phyloP scores from a whole-genome alignment of 2,113 vertebrate genomes.

The Beaufortia kweichowensis region DNA sequence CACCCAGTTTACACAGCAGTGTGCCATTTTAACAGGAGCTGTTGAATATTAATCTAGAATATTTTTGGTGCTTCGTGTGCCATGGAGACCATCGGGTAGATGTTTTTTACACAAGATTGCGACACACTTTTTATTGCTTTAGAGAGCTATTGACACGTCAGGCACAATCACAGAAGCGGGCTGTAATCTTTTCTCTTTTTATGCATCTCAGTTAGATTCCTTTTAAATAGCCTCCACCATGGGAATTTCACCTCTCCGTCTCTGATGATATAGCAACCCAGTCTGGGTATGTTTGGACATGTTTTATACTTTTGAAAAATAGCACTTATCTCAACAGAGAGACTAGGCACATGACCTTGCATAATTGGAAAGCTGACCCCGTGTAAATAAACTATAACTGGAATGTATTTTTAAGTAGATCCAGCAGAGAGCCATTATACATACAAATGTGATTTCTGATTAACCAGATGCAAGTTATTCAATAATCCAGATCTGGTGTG shows the following conservation, averaged over 20 bases:
- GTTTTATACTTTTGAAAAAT: constrained; percentile 58
- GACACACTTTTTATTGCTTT: constrained; percentile 29
- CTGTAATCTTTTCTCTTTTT: constrained; percentile 27
- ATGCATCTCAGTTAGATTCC: constrained; percentile 16
- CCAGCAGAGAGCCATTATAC: too few species aligned
- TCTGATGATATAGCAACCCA: constrained; percentile 46
- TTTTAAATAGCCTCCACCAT: constrained; percentile 47
- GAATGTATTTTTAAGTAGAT: background rate
- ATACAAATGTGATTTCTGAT: constrained; percentile 7
- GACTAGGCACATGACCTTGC: constrained; percentile 42
- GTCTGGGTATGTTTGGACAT: constrained; percentile 62
- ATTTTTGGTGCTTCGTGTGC: constrained; percentile 22
- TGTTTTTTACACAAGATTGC: constrained; percentile 34
- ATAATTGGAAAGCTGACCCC: background rate
- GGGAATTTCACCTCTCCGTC: constrained; percentile 46
- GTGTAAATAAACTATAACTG: constrained; percentile 13
- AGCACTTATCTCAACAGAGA: constrained; percentile 11
- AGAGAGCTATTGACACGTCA: constrained; percentile 4
- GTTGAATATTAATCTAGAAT: constrained; percentile 5
- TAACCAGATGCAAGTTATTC: constrained; percentile 7
- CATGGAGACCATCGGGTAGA: background rate
- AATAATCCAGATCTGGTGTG: constrained; percentile 10
- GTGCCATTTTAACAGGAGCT: background rate
- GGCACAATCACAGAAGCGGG: constrained; percentile 1
- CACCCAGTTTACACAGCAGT: background rate